Percentiles rank a stretch among this genome's conserved stretches.
These are phyloP conservation scores for Eubasilissa regina DNA, from an alignment of 1,140 invertebrate genomes.

Conservation along the genomic window DNA sequence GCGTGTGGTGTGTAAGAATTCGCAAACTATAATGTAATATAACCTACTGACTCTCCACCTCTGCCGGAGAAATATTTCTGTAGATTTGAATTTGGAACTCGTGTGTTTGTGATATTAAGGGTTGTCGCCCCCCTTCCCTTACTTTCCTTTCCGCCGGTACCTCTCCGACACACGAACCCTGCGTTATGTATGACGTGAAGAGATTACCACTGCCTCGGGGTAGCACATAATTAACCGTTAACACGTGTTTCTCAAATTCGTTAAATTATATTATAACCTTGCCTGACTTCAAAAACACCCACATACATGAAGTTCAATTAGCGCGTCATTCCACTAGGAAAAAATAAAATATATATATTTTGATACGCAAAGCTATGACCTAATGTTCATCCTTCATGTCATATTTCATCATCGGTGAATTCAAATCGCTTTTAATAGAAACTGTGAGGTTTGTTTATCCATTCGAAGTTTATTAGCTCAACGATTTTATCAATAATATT, in stretches of 20 bases:
- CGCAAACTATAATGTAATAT: neutral
- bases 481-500: too few species aligned
- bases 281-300: slow-evolving; percentile 11
- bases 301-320: neutral
- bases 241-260: slow-evolving; percentile 55
- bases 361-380: too few species aligned
- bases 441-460: too few species aligned
- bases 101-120: slow-evolving; percentile 18
- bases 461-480: too few species aligned
- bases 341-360: too few species aligned
- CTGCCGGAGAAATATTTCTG: neutral
- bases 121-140: neutral
- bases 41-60: neutral
- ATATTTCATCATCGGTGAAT: too few species aligned
- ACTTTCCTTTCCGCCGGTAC: too few species aligned
- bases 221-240: slow-evolving; percentile 52
- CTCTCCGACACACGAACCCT: neutral
- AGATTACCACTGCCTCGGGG: slow-evolving; percentile 20
- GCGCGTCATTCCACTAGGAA: too few species aligned
- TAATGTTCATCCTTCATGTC: too few species aligned
- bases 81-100: slow-evolving; percentile 2
- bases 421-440: too few species aligned
- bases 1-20: too few species aligned
- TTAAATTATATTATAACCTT: slow-evolving; percentile 48
- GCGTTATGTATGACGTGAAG: slow-evolving; percentile 22